phyloP scores from a whole-genome alignment of 1,140 invertebrate genomes.

The Sminthurinus signatus region DNA sequence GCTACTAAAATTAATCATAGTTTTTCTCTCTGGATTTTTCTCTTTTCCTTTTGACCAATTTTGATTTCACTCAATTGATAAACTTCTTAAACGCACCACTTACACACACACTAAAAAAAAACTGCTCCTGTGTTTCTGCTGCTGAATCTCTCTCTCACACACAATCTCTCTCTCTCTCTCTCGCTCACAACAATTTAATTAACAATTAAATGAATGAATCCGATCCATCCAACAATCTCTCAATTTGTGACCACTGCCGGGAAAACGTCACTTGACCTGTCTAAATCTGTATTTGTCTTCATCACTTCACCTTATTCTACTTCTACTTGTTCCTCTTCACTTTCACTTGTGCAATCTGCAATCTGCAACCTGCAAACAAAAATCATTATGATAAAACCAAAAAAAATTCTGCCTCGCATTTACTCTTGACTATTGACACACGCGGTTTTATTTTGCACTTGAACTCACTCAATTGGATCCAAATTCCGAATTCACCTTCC shows the following conservation, averaged over 20 bases:
- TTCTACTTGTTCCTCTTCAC: neutral
- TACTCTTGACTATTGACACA: neutral
- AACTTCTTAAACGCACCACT: conserved; percentile 9
- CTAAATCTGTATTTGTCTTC: neutral
- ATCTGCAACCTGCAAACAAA: neutral
- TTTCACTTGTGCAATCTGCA: conserved; percentile 1
- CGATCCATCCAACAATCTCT: too few species aligned
- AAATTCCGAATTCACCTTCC: neutral
- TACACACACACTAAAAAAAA: too few species aligned
- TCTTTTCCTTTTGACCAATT: too few species aligned
- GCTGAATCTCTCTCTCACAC: neutral
- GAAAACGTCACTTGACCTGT: neutral
- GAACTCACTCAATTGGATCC: neutral
- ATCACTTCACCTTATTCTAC: neutral
- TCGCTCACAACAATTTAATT: neutral
- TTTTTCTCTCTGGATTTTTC: too few species aligned
- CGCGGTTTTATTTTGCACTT: neutral
- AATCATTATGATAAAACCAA: neutral
- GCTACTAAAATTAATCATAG: too few species aligned
- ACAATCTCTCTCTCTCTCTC: neutral
- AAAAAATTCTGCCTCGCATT: neutral
- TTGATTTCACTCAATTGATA: conserved; percentile 12
- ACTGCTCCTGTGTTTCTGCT: neutral
- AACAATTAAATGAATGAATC: neutral
- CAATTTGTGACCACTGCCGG: too few species aligned